Conservation (phyloP, 2,888 invertebrate genomes). For the Nycteola revayana region DNA sequence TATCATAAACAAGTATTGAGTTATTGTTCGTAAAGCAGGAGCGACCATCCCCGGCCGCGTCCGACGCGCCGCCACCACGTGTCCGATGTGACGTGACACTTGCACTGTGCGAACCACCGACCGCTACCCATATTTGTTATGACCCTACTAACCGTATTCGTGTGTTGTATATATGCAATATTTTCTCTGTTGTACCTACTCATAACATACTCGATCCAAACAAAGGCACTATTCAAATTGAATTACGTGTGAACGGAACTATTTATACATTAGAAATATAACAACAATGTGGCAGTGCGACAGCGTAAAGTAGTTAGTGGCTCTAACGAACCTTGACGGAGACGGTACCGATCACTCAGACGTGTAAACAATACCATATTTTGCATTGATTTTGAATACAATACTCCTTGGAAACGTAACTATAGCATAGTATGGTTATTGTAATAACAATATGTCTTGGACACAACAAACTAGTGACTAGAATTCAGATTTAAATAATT, state of each 20-base stretch:
- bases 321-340: slow-evolving; percentile 5
- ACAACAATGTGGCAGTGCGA: slow-evolving; percentile 19
- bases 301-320: slow-evolving; percentile 12
- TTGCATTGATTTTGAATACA: no score
- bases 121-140: slow-evolving; percentile 32
- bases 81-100: slow-evolving; percentile 37
- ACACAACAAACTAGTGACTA: no score
- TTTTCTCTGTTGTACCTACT: background rate
- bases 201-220: background rate
- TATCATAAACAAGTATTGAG: slow-evolving; percentile 52
- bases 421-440: no score
- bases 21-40: slow-evolving; percentile 31
- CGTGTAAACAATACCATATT: background rate
- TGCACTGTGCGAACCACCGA: slow-evolving; percentile 27
- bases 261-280: slow-evolving; percentile 9
- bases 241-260: slow-evolving; percentile 19
- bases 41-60: slow-evolving; percentile 19
- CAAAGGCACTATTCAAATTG: slow-evolving; percentile 21
- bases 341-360: background rate
- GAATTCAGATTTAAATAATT: no score
- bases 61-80: slow-evolving; percentile 37
- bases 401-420: no score
- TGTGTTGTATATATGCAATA: background rate
- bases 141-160: background rate
- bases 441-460: no score